Percentiles rank a stretch among this genome's conserved stretches.
These are phyloP conservation scores for Neoarius graeffei DNA, from an alignment of 2,113 vertebrate genomes.

Conservation along the genomic window DNA sequence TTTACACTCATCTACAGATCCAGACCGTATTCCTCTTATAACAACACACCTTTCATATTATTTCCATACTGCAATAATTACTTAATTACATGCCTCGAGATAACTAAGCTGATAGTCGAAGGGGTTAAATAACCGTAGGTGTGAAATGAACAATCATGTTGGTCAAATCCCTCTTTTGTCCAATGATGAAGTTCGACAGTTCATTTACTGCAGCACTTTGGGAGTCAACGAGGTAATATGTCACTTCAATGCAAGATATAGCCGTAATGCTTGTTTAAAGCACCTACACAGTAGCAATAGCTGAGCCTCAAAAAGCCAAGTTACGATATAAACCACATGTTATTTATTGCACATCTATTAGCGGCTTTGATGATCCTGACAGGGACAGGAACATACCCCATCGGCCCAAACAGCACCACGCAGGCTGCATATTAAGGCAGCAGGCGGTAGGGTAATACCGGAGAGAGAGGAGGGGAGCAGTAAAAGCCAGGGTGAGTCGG, in stretches of 20 bases:
- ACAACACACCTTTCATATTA: not conserved
- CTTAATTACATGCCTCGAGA: not conserved
- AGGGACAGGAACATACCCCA: conserved; percentile 25
- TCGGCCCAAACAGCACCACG: conserved; percentile 20
- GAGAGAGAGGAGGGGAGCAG: conserved; percentile 47
- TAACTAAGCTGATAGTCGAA: not conserved
- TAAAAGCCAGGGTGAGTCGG: conserved; percentile 55
- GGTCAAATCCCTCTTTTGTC: not conserved
- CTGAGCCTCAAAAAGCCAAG: conserved; percentile 23
- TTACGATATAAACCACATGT: not conserved
- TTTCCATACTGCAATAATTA: not conserved
- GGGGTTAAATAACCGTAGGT: not conserved
- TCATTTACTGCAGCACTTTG: not conserved
- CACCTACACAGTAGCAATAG: conserved; percentile 6
- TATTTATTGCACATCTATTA: conserved; percentile 40
- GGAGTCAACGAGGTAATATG: not conserved
- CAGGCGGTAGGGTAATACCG: conserved; percentile 46
- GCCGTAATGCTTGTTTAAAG: conserved; percentile 15
- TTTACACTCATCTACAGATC: not conserved
- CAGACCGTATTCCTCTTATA: not conserved
- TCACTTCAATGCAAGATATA: not conserved
- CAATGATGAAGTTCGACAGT: not conserved
- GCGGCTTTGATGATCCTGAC: conserved; percentile 26
- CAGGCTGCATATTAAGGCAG: conserved; percentile 36
- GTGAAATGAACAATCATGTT: not conserved